Evolutionary conservation across 2,888 invertebrate species (phyloP).

Genomic region (Drosophila aldrichi): DNA sequence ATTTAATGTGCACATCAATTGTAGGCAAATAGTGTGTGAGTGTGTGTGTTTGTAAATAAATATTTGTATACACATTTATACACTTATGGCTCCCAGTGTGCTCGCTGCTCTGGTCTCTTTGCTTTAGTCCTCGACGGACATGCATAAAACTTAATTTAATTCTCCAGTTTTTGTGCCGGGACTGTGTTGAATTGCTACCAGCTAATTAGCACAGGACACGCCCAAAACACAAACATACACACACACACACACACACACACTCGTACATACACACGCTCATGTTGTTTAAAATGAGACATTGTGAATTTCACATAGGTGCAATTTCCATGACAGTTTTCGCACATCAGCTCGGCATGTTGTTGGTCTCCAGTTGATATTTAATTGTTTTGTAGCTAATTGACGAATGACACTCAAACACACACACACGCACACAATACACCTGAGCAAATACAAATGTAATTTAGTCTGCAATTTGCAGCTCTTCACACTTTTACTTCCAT

Average conservation of each 20-base stretch:
- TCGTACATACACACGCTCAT: background rate
- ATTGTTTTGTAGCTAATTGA: conserved; percentile 38
- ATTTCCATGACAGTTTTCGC: conserved; percentile 28
- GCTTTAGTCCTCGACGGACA: conserved; percentile 1
- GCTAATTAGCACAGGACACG: conserved; percentile 40
- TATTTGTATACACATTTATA: background rate
- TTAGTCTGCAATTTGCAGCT: background rate
- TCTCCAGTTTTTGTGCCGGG: conserved; percentile 33
- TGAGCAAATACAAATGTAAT: background rate
- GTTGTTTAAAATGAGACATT: conserved; percentile 5
- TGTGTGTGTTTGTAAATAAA: background rate
- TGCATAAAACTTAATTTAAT: conserved; percentile 47
- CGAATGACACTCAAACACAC: conserved; percentile 6
- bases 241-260: background rate
- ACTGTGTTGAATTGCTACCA: conserved; percentile 22
- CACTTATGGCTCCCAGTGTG: conserved; percentile 7
- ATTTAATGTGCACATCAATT: background rate
- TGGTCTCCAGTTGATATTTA: conserved; percentile 27
- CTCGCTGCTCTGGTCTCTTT: conserved; percentile 4
- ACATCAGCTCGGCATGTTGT: conserved; percentile 6
- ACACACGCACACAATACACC: background rate
- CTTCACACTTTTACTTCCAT: background rate
- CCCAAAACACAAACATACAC: conserved; percentile 11
- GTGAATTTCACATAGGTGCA: conserved; percentile 14
- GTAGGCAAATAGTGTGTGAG: background rate